These are phyloP conservation scores for Spodoptera exigua DNA, from an alignment of 2,888 invertebrate genomes.

Conservation along the genomic window DNA sequence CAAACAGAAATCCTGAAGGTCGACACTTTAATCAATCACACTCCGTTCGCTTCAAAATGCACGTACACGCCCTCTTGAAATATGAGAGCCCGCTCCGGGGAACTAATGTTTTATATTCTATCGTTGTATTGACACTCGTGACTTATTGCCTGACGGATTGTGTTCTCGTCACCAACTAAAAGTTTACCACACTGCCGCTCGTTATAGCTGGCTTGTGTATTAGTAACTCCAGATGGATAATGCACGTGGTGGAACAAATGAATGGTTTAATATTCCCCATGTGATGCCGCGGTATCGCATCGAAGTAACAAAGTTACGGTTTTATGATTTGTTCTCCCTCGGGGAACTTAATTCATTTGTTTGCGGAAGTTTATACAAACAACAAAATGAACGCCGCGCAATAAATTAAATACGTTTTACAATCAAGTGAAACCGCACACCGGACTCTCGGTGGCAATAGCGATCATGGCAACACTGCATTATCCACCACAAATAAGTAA, in stretches of 20 bases:
- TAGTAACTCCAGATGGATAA: slow-evolving; percentile 35
- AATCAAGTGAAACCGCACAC: slow-evolving; percentile 9
- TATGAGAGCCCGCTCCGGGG: slow-evolving; percentile 74
- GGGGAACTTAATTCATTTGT: slow-evolving; percentile 39
- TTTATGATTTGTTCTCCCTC: slow-evolving; percentile 47
- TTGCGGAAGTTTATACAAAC: slow-evolving; percentile 42
- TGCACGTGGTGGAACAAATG: slow-evolving; percentile 35
- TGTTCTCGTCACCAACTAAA: slow-evolving; percentile 50
- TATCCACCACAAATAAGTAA: no score
- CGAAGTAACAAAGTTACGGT: slow-evolving; percentile 41
- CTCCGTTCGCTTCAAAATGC: slow-evolving; percentile 71
- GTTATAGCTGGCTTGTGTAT: slow-evolving; percentile 19
- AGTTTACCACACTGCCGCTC: slow-evolving; percentile 13
- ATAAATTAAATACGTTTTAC: slow-evolving; percentile 45
- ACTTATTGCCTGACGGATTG: slow-evolving; percentile 81
- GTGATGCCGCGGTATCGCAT: slow-evolving; percentile 31
- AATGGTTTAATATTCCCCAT: slow-evolving; percentile 48
- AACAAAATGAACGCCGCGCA: slow-evolving; percentile 36
- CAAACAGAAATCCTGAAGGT: slow-evolving; percentile 67
- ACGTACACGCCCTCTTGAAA: slow-evolving; percentile 77
- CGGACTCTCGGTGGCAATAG: no score
- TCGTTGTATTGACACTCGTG: slow-evolving; percentile 82
- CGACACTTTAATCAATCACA: slow-evolving; percentile 83
- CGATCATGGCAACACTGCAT: no score
- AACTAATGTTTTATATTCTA: slow-evolving; percentile 83